Percentiles rank a stretch among this genome's conserved stretches.
phyloP scores from a whole-genome alignment of 2,888 invertebrate genomes.

The Acanthococcus lagerstroemiae region DNA sequence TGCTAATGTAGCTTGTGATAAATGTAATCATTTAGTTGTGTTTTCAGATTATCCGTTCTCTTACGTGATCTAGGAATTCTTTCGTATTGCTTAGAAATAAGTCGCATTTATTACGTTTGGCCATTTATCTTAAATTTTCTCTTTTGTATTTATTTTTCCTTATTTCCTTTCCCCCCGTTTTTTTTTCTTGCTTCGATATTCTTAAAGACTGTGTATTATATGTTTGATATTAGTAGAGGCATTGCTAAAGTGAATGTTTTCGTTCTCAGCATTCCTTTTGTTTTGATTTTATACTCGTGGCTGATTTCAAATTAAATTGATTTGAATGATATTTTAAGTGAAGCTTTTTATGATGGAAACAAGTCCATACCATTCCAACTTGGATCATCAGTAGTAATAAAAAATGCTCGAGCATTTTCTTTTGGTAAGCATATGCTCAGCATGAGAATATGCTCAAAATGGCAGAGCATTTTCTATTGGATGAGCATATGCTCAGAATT shows the following conservation, averaged over 20 bases:
- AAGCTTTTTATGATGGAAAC: no score
- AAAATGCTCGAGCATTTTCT: no score
- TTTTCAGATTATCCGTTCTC: not conserved
- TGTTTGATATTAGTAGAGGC: not conserved
- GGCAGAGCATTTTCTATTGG: no score
- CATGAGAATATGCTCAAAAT: no score
- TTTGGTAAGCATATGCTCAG: no score
- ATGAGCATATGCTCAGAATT: no score
- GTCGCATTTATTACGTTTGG: not conserved
- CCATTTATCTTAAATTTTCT: not conserved
- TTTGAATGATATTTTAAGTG: no score
- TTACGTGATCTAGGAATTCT: not conserved
- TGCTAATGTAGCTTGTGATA: conserved; percentile 10
- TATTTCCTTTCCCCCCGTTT: not conserved
- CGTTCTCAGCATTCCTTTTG: not conserved
- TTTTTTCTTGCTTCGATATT: not conserved
- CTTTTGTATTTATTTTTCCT: not conserved
- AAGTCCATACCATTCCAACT: no score
- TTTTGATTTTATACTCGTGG: not conserved
- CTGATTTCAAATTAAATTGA: no score
- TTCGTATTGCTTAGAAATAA: not conserved
- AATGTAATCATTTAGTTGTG: not conserved
- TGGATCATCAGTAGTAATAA: no score
- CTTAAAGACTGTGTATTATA: not conserved
- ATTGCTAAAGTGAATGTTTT: not conserved